Conservation (phyloP, 2,797 vertebrate genomes). For the Galaxias olidus region DNA sequence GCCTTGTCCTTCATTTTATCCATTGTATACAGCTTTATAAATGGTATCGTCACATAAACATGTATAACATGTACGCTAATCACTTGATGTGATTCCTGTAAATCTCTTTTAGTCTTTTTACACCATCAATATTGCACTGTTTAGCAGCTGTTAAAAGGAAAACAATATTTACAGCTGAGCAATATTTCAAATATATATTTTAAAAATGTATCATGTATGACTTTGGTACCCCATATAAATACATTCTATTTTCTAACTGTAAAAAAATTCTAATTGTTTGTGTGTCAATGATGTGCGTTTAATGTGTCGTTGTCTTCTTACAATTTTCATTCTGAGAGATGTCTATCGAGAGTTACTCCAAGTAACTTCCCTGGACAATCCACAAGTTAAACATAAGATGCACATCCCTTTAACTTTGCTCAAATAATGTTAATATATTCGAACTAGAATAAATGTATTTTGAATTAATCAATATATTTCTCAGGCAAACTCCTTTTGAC, state of each 20-base stretch:
- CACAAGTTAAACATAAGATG: no score
- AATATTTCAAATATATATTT: conserved; percentile 59
- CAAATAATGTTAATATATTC: no score
- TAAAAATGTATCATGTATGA: conserved; percentile 63
- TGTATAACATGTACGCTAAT: conserved; percentile 77
- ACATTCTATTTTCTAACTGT: conserved; percentile 75
- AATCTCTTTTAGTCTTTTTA: conserved; percentile 62
- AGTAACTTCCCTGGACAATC: no score
- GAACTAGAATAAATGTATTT: no score
- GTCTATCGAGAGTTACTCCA: no score
- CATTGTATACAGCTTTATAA: conserved; percentile 93
- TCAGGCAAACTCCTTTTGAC: no score
- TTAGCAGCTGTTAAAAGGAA: conserved; percentile 66
- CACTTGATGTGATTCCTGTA: conserved; percentile 89
- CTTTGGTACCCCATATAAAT: conserved; percentile 66
- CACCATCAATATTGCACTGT: conserved; percentile 51
- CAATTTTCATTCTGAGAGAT: no score
- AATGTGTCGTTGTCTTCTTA: no score
- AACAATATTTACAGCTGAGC: conserved; percentile 57
- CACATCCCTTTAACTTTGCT: no score
- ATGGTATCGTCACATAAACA: conserved; percentile 69
- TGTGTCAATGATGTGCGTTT: no score
- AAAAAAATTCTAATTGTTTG: neutral
- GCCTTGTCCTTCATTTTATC: conserved; percentile 85
- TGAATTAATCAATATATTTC: no score